Evolutionary conservation across 2,113 vertebrate genomes (phyloP), one percentile per base, ranked within the genome.

Genomic region (Crotophaga sulcirostris): DNA sequence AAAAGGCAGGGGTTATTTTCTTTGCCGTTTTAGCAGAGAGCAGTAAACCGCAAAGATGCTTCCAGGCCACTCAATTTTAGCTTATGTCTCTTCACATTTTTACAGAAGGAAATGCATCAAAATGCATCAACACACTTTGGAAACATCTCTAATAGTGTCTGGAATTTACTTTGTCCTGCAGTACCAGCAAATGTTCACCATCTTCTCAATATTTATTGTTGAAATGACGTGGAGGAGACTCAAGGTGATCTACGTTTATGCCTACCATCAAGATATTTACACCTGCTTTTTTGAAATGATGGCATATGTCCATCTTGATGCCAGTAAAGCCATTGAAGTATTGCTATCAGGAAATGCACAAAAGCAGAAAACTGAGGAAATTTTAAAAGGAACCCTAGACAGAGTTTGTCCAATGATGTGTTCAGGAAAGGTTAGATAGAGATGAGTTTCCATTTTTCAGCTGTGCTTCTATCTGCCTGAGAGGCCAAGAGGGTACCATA

Each of bases 91-190:
- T 70, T 34, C 72, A 54, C 18, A 8, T 59, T 60, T 17, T 49
- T 75, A 55, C 18, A 38, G 64, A 60, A 42, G 40, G 33, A 82
- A 84, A 77, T 12, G 34, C 85, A 94, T 78, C 95, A 88, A 84
- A 76, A 93, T 94, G 79, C 84, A 84, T 56, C 87, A 55, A 80
- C 69, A 80, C 87, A 93, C 86, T 84, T 80, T 42, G 73, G 89
- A 87, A 97, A 84, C 69, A 52, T 34, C 67, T 85, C 63, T 88
- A 21, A 66, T 91, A 85, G 26, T 17, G 24, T 28, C 60, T 84
- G 3, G 2, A 66, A 74, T 68, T 84, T 91, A 25, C 77, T 84
- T 84, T 70, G 59, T 68, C 81, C 91, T 59, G 45, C 28, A 82
- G 83, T 60, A 47, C 60, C 63, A 77, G 79, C 85, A 66, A 93